Evolutionary conservation across 2,888 invertebrate species (phyloP).

Genomic region (Nemotelus pantherinus): DNA sequence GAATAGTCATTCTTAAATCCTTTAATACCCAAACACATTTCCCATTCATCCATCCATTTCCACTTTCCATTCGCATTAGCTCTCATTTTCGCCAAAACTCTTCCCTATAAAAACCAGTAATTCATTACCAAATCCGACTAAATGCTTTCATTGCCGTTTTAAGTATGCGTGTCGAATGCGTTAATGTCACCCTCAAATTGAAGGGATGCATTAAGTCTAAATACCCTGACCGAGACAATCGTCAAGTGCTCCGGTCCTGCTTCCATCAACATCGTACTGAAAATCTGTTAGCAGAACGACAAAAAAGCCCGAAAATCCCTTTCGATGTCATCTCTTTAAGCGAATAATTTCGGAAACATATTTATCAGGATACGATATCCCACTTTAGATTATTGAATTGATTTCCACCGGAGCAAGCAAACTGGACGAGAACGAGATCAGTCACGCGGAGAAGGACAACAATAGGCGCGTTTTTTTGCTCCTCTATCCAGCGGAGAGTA

Average conservation of each 20-base stretch:
- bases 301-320: background rate
- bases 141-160: slow-evolving; percentile 19
- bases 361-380: slow-evolving; percentile 45
- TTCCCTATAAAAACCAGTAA: slow-evolving; percentile 22
- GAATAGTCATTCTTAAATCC: too few species aligned
- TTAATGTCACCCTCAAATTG: slow-evolving; percentile 47
- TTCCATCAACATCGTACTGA: slow-evolving; percentile 4
- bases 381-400: slow-evolving; percentile 48
- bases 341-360: slow-evolving; percentile 42
- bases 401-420: slow-evolving; percentile 32
- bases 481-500: too few species aligned
- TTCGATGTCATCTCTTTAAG: background rate
- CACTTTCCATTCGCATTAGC: too few species aligned
- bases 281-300: slow-evolving; percentile 20
- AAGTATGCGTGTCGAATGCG: slow-evolving; percentile 47
- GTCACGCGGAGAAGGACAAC: background rate
- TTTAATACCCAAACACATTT: too few species aligned
- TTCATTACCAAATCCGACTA: slow-evolving; percentile 41
- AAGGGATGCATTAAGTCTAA: slow-evolving; percentile 45
- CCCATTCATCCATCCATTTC: too few species aligned
- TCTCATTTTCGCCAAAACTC: background rate
- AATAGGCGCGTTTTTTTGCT: background rate
- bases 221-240: slow-evolving; percentile 26
- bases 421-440: background rate
- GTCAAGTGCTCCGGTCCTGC: slow-evolving; percentile 4